Base-by-base conservation (phyloP, 2,797 vertebrate species). In the Sebastes reedi region DNA sequence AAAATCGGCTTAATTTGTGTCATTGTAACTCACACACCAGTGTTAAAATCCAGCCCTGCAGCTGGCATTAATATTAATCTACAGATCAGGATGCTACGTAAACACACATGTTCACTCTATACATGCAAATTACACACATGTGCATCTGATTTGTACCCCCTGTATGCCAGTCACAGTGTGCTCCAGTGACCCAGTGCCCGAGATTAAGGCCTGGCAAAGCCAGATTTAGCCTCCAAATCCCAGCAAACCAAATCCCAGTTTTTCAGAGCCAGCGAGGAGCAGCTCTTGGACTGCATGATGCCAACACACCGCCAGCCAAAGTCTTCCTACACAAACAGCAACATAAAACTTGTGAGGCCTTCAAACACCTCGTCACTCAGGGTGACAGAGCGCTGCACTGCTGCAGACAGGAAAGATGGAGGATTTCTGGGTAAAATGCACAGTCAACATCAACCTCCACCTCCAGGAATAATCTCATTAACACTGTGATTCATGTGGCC, bases 181-280 rank as follows among this genome's bases (percentile, higher is more conserved):
- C 71, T 82, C 80, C 71, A 84, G 80, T 87, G 87, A 90, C 88
- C 87, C 73, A 83, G 64, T 84, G 83, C 59, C 84, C 80, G 79
- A 82, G 91, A 90, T 89, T 91, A 92, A 87, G 67, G 67, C 72
- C 82, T 65, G 61, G 70, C 59, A 89, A 89, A 90, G 78, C 79
- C 83, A 81, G 88, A 86, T 88, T 93, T 89, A 89, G n/a, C 66
- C 67, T 79, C 74, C 79, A 18, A 55, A 30, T 50, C 18, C 46
- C 16, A 50, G 11, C 69, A 85, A 72, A 88, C 77, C 79, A 87
- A 85, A 91, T 91, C 85, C 80, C 81, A 84, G 80, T 58, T 90
- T 79, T 81, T 61, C 87, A 88, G 80, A 81, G 76, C 52, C 77
- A 69, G 8, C 24, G 55, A 74, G 72, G 82, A 75, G 75, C 65